Evolutionary conservation across 2,888 invertebrate species (phyloP), one percentile per base, ranked within the genome.

Genomic region (Yponomeuta sedellus): DNA sequence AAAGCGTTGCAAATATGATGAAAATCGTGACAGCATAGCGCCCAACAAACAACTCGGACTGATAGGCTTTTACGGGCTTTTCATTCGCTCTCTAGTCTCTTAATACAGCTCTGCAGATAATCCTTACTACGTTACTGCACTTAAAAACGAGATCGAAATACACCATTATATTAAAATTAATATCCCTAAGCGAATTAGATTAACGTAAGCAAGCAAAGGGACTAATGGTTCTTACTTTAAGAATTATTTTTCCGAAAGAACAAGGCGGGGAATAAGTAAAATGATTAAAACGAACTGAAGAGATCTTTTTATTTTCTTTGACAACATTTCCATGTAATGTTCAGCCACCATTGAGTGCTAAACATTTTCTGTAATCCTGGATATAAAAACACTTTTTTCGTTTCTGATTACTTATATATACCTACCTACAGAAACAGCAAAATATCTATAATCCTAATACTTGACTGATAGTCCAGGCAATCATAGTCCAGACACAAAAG

Each of bases 21-120:
- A 39, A 62, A 62, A 34, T 19, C 62, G 62, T 62, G 34, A 62
- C 34, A 39, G 39, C 39, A 62, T 8, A 62, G 44, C 44, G 44
- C 44, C 2, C 16, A 52, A 52, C 59, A 25, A 59, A 59, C 2
- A 59, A 25, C 59, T 59, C 22, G 12, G 25, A 59, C 16, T 25
- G 62, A 34, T 34, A 19, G n/a, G 62, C 62, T 39, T 62, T 62
- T 62, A 12, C 39, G 39, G 16, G 44, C 44, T 52, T 52, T 52
- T 52, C 44, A 52, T 16, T 52, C 44, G 16, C 44, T 52, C 44
- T 52, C 16, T 52, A 52, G 44, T 16, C 16, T 16, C 44, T 52
- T 52, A 52, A 52, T 52, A 52, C 44, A 12, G 12, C 44, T 52
- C 44, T 52, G 5, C 44, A 52, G 44, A 52, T 52, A 52, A 52